A percentile compares a stretch with the other conserved stretches of the same genome.
phyloP scores from a whole-genome alignment of 2,113 vertebrate genomes.

The Hypocryptadius cinnamomeus region DNA sequence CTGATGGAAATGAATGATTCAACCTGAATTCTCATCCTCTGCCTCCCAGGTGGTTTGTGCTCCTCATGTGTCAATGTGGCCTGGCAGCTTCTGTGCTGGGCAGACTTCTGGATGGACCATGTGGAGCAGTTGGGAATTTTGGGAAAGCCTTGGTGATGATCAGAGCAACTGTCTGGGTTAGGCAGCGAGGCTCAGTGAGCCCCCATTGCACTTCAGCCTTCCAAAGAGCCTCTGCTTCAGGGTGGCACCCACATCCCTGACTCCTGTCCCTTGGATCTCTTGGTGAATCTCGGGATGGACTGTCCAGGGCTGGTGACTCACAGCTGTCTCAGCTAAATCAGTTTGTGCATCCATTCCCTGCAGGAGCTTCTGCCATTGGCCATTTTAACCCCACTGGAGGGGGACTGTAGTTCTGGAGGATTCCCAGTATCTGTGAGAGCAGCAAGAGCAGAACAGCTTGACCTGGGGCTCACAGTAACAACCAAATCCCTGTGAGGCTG shows the following conservation, averaged over 20 bases:
- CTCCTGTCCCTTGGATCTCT: not conserved
- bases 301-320: not conserved
- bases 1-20: not conserved
- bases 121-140: not conserved
- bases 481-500: not conserved
- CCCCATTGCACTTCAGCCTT: accelerated
- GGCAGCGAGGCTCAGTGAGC: accelerated
- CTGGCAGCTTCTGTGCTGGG: not conserved
- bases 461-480: not conserved
- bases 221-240: not conserved
- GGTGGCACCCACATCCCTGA: not conserved
- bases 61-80: not conserved
- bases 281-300: not conserved
- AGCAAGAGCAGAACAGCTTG: not conserved
- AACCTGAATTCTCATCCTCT: not conserved
- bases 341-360: not conserved
- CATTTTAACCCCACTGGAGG: not conserved
- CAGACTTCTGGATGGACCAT: not conserved
- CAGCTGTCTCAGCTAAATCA: not conserved
- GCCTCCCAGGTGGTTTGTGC: not conserved
- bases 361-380: not conserved
- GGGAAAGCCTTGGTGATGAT: not conserved
- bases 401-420: not conserved
- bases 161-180: not conserved
- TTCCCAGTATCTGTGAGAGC: not conserved